These are phyloP conservation scores for Salarias fasciatus DNA, from an alignment of 2,797 vertebrate species.

Conservation along the genomic window DNA sequence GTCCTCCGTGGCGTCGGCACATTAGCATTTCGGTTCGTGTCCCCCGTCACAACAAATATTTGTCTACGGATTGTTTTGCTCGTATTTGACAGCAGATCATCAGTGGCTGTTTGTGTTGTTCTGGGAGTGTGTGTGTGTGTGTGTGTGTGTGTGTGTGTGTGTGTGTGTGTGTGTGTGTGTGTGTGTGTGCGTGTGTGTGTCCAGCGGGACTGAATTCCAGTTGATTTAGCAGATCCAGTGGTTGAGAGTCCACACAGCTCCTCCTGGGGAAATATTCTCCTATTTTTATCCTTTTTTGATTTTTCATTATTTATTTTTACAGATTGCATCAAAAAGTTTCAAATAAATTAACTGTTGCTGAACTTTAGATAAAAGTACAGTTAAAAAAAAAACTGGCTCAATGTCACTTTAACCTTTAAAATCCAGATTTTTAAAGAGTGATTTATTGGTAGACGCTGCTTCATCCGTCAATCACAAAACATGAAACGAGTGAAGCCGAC, in stretches of 20 bases:
- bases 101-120: conserved; percentile 39
- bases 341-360: too few species aligned
- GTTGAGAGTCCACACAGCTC: conserved; percentile 32
- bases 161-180: conserved; percentile 8
- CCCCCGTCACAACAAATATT: conserved; percentile 71
- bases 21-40: conserved; percentile 69
- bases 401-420: too few species aligned
- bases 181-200: too few species aligned
- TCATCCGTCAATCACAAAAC: too few species aligned
- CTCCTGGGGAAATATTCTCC: conserved; percentile 39
- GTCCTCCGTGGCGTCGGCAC: conserved; percentile 53
- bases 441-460: too few species aligned
- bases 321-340: background rate
- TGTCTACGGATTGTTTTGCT: conserved; percentile 69
- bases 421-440: too few species aligned
- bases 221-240: conserved; percentile 39
- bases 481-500: too few species aligned
- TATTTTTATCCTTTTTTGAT: conserved; percentile 35
- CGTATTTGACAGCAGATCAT: conserved; percentile 68
- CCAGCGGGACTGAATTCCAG: conserved; percentile 34
- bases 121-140: too few species aligned
- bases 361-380: background rate
- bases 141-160: conserved; percentile 1
- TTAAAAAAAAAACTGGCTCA: background rate
- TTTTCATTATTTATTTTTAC: background rate